A percentile compares a stretch with the other conserved stretches of the same genome.
Evolutionary conservation across 2,888 invertebrate species (phyloP).

Genomic region (Gastracanthus pulcherrimus): DNA sequence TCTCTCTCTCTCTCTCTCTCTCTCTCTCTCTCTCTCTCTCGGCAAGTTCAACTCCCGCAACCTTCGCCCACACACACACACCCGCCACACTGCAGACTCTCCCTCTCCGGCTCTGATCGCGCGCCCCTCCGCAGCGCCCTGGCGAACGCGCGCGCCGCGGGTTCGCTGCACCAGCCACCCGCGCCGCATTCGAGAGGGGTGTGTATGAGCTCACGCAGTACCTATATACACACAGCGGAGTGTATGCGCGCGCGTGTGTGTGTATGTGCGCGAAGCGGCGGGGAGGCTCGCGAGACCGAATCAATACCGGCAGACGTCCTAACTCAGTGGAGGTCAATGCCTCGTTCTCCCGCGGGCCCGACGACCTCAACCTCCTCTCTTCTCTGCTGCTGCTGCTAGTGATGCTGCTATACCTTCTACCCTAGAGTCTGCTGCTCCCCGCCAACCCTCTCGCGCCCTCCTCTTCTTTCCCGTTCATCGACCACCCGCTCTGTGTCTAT

Average conservation of each 20-base stretch:
- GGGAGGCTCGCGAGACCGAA: conserved; percentile 51
- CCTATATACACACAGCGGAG: too few species aligned
- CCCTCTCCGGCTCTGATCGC: conserved; percentile 67
- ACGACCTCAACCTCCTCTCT: conserved; percentile 76
- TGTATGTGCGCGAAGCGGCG: neutral
- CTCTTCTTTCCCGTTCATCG: neutral
- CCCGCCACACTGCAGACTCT: conserved; percentile 70
- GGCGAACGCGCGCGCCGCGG: conserved; percentile 23
- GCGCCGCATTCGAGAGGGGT: conserved; percentile 35
- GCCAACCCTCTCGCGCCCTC: conserved; percentile 47
- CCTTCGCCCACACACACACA: conserved; percentile 3
- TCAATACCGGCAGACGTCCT: conserved; percentile 77
- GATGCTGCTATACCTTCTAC: conserved; percentile 65
- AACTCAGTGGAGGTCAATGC: conserved; percentile 81
- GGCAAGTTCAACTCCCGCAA: conserved; percentile 52
- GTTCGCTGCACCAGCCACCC: conserved; percentile 49
- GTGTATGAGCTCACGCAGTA: neutral
- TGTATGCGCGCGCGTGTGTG: too few species aligned
- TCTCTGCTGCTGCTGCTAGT: too few species aligned
- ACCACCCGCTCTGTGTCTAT: neutral
- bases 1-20: too few species aligned
- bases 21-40: too few species aligned
- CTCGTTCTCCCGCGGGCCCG: conserved; percentile 80
- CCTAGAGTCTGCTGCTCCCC: conserved; percentile 49
- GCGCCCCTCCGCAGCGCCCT: conserved; percentile 60